Conservation (phyloP, 2,113 vertebrate species). For the Beaufortia kweichowensis region DNA sequence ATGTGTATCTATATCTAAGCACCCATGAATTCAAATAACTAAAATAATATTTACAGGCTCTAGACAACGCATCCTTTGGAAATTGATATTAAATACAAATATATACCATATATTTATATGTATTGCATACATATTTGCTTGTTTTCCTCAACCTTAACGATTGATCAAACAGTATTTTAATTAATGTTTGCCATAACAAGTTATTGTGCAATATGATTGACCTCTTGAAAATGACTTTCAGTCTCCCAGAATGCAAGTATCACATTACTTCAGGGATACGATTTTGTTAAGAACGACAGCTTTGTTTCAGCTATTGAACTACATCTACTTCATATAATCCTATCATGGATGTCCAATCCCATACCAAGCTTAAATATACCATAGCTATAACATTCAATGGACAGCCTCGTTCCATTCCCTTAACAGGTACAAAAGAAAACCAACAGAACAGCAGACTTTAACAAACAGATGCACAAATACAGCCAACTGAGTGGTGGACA, state of each 20-base stretch:
- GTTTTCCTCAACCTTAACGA: constrained; percentile 53
- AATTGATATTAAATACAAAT: constrained; percentile 67
- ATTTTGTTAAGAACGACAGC: constrained; percentile 49
- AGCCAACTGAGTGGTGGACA: constrained; percentile 55
- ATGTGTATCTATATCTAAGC: constrained; percentile 58
- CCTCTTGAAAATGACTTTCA: constrained; percentile 45
- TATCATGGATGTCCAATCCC: constrained; percentile 56
- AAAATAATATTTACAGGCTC: constrained; percentile 74
- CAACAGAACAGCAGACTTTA: constrained; percentile 45
- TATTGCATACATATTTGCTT: constrained; percentile 64
- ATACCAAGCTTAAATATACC: constrained; percentile 61
- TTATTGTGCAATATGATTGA: constrained; percentile 48
- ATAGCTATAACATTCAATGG: constrained; percentile 58
- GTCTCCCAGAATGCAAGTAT: constrained; percentile 60
- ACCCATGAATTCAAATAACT: constrained; percentile 64
- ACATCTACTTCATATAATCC: constrained; percentile 56
- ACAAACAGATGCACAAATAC: constrained; percentile 57
- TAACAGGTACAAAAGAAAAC: constrained; percentile 54
- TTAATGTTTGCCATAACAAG: constrained; percentile 49
- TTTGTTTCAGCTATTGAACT: constrained; percentile 59
- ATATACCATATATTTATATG: constrained; percentile 66
- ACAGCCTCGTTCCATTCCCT: constrained; percentile 47
- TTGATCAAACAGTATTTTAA: constrained; percentile 54
- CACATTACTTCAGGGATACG: constrained; percentile 47
- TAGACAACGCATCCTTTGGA: constrained; percentile 63